Percentiles rank a stretch among this genome's conserved stretches.
phyloP scores from a whole-genome alignment of 2,797 vertebrate species.

The Artibeus jamaicensis region DNA sequence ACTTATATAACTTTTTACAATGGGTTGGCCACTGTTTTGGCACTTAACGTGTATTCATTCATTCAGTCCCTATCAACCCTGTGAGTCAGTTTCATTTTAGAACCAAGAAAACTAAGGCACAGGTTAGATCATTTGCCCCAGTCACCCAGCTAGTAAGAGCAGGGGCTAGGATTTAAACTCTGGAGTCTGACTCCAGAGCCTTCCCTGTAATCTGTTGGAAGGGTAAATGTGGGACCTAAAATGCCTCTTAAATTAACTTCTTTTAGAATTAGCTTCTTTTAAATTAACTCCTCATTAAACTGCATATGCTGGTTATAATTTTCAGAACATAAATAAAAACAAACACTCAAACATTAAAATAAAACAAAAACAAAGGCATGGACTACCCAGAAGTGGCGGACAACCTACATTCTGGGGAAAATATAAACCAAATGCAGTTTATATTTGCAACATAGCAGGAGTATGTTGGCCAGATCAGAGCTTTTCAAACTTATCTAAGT shows the following conservation, averaged over 20 bases:
- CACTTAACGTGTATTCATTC: background rate
- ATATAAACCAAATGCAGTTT: background rate
- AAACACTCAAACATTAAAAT: constrained; percentile 4
- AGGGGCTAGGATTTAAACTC: background rate
- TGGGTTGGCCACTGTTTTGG: background rate
- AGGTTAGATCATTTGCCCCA: background rate
- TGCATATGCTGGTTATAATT: background rate
- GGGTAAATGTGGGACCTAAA: background rate
- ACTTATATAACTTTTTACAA: background rate
- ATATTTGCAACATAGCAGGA: too few relatives aligned
- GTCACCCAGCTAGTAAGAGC: background rate
- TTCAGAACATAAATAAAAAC: constrained; percentile 38
- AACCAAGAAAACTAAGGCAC: background rate
- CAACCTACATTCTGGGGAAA: background rate
- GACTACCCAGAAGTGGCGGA: background rate
- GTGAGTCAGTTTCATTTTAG: background rate
- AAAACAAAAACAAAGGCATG: background rate
- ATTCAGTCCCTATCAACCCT: background rate
- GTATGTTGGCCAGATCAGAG: background rate
- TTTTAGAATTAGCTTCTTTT: background rate
- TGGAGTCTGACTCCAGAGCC: background rate
- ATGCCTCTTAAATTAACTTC: background rate
- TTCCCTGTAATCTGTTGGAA: background rate
- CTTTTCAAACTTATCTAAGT: constrained; percentile 4
- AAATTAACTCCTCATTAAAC: constrained; percentile 14